Conservation (phyloP, 2,113 vertebrate genomes). For the Probosciger aterrimus region DNA sequence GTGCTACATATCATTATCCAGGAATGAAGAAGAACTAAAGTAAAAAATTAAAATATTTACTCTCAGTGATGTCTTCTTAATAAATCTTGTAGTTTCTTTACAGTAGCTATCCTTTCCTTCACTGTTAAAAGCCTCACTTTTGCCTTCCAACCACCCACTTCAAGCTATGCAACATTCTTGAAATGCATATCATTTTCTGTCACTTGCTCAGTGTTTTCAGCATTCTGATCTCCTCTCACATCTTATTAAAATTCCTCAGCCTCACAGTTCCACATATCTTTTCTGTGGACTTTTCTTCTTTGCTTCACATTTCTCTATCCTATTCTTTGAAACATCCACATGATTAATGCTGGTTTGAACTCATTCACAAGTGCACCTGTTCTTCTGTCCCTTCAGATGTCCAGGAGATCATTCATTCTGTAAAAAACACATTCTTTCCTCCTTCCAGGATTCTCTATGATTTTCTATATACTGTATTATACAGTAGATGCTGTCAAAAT, state of each 20-base stretch:
- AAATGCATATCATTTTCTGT: background rate
- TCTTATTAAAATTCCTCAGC: background rate
- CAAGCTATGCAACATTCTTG: background rate
- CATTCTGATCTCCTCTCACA: background rate
- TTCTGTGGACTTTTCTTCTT: conserved; percentile 7
- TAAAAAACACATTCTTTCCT: background rate
- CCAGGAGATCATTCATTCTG: conserved; percentile 1
- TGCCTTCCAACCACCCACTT: background rate
- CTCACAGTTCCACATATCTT: background rate
- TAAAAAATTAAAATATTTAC: background rate
- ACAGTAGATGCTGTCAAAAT: background rate
- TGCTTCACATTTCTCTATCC: background rate
- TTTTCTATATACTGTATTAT: background rate
- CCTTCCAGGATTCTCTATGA: background rate
- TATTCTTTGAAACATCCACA: conserved; percentile 7
- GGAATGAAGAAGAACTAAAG: background rate
- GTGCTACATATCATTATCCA: background rate
- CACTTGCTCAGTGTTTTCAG: background rate
- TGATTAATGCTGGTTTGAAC: conserved; percentile 26
- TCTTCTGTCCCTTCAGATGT: background rate
- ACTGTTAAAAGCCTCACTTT: background rate
- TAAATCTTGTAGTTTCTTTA: background rate
- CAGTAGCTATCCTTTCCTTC: background rate
- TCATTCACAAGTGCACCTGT: conserved; percentile 19
- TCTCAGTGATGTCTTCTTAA: background rate